These are phyloP conservation scores for Drosophila dunni DNA, from an alignment of 1,140 invertebrate genomes.

Conservation along the genomic window DNA sequence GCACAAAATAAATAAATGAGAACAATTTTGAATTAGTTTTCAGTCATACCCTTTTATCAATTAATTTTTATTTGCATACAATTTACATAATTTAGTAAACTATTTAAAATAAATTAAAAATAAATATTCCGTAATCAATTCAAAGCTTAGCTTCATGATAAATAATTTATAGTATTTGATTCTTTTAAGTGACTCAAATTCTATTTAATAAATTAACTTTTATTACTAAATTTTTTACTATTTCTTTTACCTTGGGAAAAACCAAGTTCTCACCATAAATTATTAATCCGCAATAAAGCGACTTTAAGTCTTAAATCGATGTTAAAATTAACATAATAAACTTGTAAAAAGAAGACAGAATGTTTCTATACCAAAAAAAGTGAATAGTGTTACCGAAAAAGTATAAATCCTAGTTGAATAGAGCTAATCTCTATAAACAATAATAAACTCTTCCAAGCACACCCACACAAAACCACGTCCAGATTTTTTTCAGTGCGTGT, in stretches of 20 bases:
- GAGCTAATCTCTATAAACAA: background rate
- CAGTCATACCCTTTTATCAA: too few relatives aligned
- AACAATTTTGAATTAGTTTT: background rate
- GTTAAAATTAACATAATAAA: background rate
- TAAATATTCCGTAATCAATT: too few relatives aligned
- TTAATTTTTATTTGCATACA: too few relatives aligned
- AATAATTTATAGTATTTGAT: too few relatives aligned
- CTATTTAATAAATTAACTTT: too few relatives aligned
- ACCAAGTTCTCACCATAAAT: background rate
- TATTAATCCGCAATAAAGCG: background rate
- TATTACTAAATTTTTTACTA: background rate
- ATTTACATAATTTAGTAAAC: too few relatives aligned
- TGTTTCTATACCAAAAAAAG: background rate
- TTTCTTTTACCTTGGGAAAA: background rate
- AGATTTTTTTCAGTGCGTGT: constrained; percentile 26
- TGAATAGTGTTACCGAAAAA: too few relatives aligned
- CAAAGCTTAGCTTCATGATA: background rate
- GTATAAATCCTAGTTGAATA: background rate
- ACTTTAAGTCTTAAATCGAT: background rate
- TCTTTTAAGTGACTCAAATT: too few relatives aligned
- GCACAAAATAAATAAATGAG: background rate
- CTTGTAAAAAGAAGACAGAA: background rate
- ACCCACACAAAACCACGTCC: constrained; percentile 13
- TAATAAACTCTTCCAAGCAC: constrained; percentile 5
- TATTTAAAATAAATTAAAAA: too few relatives aligned